Evolutionary conservation across 2,797 vertebrate genomes (phyloP).

Genomic region (Picus viridis): DNA sequence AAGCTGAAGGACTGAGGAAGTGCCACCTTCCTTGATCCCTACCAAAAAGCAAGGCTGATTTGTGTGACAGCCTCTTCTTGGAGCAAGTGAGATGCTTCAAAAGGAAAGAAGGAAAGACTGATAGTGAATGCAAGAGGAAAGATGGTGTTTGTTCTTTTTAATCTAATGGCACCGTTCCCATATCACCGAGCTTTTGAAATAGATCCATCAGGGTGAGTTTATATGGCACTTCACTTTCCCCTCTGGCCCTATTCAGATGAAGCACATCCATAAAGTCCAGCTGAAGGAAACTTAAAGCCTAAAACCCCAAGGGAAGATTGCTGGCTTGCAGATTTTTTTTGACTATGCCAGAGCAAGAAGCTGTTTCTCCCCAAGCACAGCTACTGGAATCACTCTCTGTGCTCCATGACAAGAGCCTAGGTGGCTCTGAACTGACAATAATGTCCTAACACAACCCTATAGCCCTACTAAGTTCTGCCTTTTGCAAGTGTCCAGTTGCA

Average conservation of each 20-base stretch:
- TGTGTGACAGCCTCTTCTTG: neutral
- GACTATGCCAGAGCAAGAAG: neutral
- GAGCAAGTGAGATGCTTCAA: neutral
- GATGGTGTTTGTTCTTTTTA: neutral
- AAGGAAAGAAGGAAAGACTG: neutral
- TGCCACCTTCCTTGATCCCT: neutral
- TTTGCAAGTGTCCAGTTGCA: neutral
- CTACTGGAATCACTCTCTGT: neutral
- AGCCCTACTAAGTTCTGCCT: neutral
- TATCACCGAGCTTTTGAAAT: slow-evolving; percentile 10
- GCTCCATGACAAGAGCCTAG: neutral
- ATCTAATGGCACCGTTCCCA: slow-evolving; percentile 28
- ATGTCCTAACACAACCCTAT: neutral
- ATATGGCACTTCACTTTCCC: neutral
- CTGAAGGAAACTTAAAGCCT: slow-evolving; percentile 8
- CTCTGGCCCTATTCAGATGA: slow-evolving; percentile 13
- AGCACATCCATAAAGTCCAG: slow-evolving; percentile 25
- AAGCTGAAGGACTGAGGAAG: slow-evolving; percentile 7
- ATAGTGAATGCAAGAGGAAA: slow-evolving; percentile 4
- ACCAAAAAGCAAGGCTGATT: neutral
- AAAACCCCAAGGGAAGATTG: neutral
- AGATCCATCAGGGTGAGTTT: slow-evolving; percentile 36
- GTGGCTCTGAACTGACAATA: neutral
- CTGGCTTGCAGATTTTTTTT: neutral
- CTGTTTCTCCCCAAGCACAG: neutral